phyloP scores from a whole-genome alignment of 37 sponge, comb jelly and placozoan genomes.

The Spongilla lacustris region DNA sequence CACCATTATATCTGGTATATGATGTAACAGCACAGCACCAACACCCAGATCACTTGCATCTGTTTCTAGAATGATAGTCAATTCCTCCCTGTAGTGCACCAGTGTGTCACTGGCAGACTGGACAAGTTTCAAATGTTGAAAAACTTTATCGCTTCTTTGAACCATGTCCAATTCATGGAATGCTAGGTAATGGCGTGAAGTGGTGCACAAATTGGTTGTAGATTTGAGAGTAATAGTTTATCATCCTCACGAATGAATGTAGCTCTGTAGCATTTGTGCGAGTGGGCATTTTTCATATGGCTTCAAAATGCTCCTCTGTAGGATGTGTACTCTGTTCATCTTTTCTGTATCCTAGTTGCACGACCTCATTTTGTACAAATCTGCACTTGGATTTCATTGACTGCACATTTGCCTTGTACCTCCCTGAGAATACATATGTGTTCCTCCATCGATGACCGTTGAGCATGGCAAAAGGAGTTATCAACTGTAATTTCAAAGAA shows the following conservation, averaged over 20 bases:
- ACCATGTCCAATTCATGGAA: constrained; percentile 26
- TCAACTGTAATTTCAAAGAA: not conserved
- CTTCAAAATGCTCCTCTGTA: not conserved
- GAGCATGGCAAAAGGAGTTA: not conserved
- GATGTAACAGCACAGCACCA: not conserved
- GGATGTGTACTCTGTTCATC: not conserved
- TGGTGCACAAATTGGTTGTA: constrained; percentile 17
- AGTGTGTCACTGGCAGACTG: not conserved
- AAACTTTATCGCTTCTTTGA: constrained; percentile 1
- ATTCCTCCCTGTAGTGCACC: constrained; percentile 24
- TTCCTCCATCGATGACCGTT: not conserved
- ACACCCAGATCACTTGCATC: constrained; percentile 16
- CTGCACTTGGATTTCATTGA: not conserved
- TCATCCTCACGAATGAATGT: constrained; percentile 20
- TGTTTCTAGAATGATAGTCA: constrained; percentile 20
- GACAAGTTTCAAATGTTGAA: constrained; percentile 12
- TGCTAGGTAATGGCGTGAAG: constrained; percentile 18
- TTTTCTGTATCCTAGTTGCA: not conserved
- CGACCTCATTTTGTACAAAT: not conserved
- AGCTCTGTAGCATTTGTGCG: constrained; percentile 30
- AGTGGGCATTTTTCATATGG: constrained; percentile 7
- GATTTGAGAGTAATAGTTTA: constrained; percentile 41
- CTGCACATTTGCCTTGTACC: not conserved
- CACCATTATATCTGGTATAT: not conserved
- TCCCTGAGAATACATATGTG: not conserved